A percentile compares a stretch with the other conserved stretches of the same genome.
Evolutionary conservation across 1,140 invertebrate species (phyloP).

Genomic region (Micrasema minimum): DNA sequence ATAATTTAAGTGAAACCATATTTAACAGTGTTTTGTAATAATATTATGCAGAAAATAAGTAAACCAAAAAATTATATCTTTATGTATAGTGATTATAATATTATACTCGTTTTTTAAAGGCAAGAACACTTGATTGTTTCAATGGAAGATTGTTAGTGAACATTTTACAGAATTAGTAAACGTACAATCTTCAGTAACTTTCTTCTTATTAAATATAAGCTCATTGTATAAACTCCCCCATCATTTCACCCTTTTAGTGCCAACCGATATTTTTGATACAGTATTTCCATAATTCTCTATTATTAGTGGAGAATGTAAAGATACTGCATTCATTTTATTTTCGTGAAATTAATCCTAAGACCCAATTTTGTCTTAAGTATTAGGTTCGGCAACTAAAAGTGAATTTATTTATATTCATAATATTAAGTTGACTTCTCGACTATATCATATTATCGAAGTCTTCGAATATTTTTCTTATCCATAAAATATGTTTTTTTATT

Average conservation of each 20-base stretch:
- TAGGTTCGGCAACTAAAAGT: too few relatives aligned
- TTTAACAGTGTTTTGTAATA: constrained; percentile 29
- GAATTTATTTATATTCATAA: too few relatives aligned
- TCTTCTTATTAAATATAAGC: constrained; percentile 5
- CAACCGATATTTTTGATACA: constrained; percentile 12
- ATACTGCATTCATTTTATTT: too few relatives aligned
- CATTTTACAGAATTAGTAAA: neutral
- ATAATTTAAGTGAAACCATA: constrained; percentile 22
- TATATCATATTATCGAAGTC: too few relatives aligned
- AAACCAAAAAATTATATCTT: constrained; percentile 15
- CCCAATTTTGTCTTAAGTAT: too few relatives aligned
- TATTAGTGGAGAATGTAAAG: too few relatives aligned
- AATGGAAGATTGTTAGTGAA: neutral
- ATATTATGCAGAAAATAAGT: constrained; percentile 22
- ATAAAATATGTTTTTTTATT: too few relatives aligned
- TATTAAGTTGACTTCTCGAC: too few relatives aligned
- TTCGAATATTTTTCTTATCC: too few relatives aligned
- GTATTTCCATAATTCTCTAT: too few relatives aligned
- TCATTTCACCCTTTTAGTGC: constrained; percentile 21
- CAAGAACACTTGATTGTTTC: constrained; percentile 7
- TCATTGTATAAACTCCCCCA: constrained; percentile 18
- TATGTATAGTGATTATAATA: constrained; percentile 10
- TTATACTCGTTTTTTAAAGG: constrained; percentile 15
- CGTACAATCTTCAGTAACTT: constrained; percentile 14
- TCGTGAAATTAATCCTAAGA: too few relatives aligned